Evolutionary conservation across 2,888 invertebrate genomes (phyloP).

Genomic region (Chrysolina haemoptera): DNA sequence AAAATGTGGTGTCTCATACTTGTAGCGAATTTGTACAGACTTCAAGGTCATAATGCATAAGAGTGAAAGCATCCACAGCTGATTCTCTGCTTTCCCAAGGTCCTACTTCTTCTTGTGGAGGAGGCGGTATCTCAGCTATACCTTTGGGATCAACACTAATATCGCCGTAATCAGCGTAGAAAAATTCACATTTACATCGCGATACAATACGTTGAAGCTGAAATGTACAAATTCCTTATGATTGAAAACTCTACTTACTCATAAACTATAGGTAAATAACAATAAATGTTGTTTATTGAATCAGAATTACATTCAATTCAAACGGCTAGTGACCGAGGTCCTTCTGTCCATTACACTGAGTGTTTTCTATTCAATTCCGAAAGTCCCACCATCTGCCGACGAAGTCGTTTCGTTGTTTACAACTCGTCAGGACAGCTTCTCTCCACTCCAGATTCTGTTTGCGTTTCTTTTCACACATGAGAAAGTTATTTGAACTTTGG

Average conservation of each 20-base stretch:
- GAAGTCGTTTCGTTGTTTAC: no score
- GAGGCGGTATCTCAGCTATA: constrained; percentile 78
- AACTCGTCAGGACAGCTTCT: no score
- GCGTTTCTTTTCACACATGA: no score
- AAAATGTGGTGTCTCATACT: constrained; percentile 66
- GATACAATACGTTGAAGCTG: constrained; percentile 97
- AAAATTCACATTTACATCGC: constrained; percentile 97
- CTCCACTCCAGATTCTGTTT: no score
- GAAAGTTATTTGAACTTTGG: no score
- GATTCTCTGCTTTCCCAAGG: constrained; percentile 88
- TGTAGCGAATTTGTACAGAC: constrained; percentile 96
- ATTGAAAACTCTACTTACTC: not conserved
- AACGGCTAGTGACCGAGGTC: no score
- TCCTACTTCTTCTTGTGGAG: constrained; percentile 77
- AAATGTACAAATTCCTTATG: constrained; percentile 43
- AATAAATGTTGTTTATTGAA: no score
- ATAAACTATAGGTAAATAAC: no score
- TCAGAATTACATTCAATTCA: no score
- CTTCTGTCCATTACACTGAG: no score
- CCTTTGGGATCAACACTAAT: constrained; percentile 81
- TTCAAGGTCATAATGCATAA: constrained; percentile 98
- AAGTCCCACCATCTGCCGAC: no score
- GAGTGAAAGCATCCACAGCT: constrained; percentile 96
- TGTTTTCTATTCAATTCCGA: no score
- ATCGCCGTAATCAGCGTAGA: constrained; percentile 95